Evolutionary conservation across 2,888 invertebrate species (phyloP).

Genomic region (Xanthorhoe designata): DNA sequence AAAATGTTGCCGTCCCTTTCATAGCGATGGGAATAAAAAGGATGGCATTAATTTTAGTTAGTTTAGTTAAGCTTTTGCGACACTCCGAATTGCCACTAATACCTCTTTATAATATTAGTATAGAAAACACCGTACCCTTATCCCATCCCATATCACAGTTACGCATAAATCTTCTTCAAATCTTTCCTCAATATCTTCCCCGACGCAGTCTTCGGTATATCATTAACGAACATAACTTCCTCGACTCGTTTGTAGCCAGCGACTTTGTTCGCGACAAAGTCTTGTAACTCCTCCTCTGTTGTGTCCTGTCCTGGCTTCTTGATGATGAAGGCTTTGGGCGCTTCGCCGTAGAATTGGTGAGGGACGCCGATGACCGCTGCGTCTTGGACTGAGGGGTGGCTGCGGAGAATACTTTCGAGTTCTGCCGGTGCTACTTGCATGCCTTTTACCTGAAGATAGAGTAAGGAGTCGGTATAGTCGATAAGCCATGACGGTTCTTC

Average conservation of each 20-base stretch:
- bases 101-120: no score
- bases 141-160: conserved; percentile 18
- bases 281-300: conserved; percentile 75
- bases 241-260: conserved; percentile 91
- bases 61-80: no score
- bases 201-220: conserved; percentile 91
- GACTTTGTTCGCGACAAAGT: conserved; percentile 89
- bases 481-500: no score
- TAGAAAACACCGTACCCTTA: neutral
- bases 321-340: conserved; percentile 92
- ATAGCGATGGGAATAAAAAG: no score
- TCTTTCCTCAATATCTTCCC: conserved; percentile 92
- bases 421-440: conserved; percentile 96
- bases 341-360: conserved; percentile 90
- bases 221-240: conserved; percentile 87
- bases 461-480: no score
- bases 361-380: conserved; percentile 94
- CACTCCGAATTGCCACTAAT: no score
- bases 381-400: conserved; percentile 91
- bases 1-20: no score
- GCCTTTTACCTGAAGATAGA: conserved; percentile 87
- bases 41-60: no score
- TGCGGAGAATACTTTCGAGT: conserved; percentile 90
- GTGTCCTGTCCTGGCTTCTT: conserved; percentile 77
- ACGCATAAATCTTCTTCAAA: conserved; percentile 82